phyloP scores from a whole-genome alignment of 2,797 vertebrate genomes.

The Neomorphus geoffroyi region DNA sequence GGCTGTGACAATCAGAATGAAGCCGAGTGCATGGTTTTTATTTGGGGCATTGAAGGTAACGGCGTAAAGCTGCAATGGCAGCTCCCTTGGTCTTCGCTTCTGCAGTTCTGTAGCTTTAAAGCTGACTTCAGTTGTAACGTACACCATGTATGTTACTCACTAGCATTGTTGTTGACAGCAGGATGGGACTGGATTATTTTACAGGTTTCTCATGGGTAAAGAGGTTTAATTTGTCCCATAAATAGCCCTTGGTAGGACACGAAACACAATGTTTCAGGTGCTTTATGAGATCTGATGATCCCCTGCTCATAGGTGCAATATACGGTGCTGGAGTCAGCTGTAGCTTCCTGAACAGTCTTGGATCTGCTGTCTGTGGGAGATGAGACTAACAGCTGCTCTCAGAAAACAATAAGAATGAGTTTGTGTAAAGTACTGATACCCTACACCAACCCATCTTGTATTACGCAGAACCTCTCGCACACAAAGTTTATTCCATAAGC shows the following conservation, averaged over 20 bases:
- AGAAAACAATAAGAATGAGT: not conserved
- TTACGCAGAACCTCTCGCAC: not conserved
- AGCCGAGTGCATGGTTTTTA: not conserved
- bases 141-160: accelerated
- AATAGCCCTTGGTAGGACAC: not conserved
- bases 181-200: not conserved
- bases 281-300: not conserved
- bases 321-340: not conserved
- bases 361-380: not conserved
- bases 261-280: not conserved
- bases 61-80: not conserved
- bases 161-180: not conserved
- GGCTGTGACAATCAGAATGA: not conserved
- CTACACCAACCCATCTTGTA: not conserved
- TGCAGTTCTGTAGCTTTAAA: not conserved
- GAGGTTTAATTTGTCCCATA: not conserved
- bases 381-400: not conserved
- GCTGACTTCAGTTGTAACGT: not conserved
- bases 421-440: not conserved
- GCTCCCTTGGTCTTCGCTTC: not conserved
- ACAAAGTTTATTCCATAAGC: not conserved
- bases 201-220: not conserved
- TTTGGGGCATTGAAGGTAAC: not conserved
- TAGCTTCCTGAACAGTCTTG: not conserved
- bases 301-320: not conserved